Conservation (phyloP, 2,113 vertebrate genomes). For the Dicaeum eximium region DNA sequence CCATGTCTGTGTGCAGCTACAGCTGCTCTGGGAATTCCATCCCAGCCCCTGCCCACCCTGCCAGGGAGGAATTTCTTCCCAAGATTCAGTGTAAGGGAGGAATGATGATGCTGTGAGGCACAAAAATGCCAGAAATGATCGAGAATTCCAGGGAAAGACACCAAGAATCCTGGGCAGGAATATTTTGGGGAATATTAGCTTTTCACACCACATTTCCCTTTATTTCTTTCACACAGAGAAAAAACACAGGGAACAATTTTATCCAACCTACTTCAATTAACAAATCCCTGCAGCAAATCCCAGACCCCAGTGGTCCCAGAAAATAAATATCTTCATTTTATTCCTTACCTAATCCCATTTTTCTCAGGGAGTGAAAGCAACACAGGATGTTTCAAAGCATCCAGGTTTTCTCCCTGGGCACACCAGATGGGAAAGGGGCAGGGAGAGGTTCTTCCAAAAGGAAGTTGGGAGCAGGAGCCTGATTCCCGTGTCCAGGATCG, state of each 20-base stretch:
- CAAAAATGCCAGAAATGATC: not conserved
- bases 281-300: not conserved
- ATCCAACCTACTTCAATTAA: not conserved
- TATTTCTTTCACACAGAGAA: not conserved
- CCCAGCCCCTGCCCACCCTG: not conserved
- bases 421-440: conserved; percentile 11
- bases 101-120: not conserved
- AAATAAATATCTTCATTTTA: not conserved
- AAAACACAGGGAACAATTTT: not conserved
- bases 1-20: too few relatives aligned
- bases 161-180: not conserved
- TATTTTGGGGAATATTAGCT: not conserved
- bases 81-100: not conserved
- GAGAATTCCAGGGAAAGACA: not conserved
- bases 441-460: not conserved
- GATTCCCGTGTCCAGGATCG: not conserved
- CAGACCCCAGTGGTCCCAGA: not conserved
- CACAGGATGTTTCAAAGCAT: not conserved
- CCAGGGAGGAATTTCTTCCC: not conserved
- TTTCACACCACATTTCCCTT: not conserved
- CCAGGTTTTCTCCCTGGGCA: not conserved
- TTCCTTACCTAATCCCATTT: not conserved
- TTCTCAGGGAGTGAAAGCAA: not conserved
- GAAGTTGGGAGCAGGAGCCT: not conserved
- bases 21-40: not conserved